Conservation (phyloP, 2,113 vertebrate species). For the Plectropomus leopardus region DNA sequence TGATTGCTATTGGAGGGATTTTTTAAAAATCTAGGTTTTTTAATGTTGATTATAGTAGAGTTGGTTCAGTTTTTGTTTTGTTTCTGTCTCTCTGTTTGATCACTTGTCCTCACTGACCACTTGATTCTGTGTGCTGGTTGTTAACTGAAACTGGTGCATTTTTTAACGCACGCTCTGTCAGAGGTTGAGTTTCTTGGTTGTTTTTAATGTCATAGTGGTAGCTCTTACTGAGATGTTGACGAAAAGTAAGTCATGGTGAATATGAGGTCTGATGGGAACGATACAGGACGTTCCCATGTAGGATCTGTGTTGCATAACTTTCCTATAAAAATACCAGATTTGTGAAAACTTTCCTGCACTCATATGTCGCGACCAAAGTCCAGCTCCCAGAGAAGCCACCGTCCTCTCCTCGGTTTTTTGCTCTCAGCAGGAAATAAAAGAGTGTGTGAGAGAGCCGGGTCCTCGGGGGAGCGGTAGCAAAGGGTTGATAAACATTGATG, state of each 20-base stretch:
- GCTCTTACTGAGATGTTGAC: slow-evolving; percentile 3
- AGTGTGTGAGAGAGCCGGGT: slow-evolving; percentile 47
- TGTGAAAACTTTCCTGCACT: slow-evolving; percentile 40
- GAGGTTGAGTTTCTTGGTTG: slow-evolving; percentile 3
- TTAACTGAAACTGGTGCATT: neutral
- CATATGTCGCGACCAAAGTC: slow-evolving; percentile 1
- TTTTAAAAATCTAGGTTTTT: no score
- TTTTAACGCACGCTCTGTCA: slow-evolving; percentile 5
- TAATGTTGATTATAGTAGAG: neutral
- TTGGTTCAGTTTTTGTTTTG: no score
- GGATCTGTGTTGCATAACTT: slow-evolving; percentile 7
- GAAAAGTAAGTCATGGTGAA: slow-evolving; percentile 14
- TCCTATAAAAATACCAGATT: slow-evolving; percentile 33
- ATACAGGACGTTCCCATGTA: slow-evolving; percentile 19
- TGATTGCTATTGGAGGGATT: neutral
- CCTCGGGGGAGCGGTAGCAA: slow-evolving; percentile 62
- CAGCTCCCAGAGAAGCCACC: slow-evolving; percentile 26
- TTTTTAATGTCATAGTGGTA: neutral
- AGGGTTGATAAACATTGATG: slow-evolving; percentile 72
- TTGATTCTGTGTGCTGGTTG: neutral
- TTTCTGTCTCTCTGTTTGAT: neutral
- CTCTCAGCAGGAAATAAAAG: slow-evolving; percentile 56
- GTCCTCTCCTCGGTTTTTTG: slow-evolving; percentile 5
- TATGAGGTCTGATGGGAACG: slow-evolving; percentile 7
- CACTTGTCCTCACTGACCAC: neutral